Evolutionary conservation across 2,888 invertebrate species (phyloP), one percentile per base, ranked within the genome.

Genomic region (Galeopsomyia nigrocyanea): DNA sequence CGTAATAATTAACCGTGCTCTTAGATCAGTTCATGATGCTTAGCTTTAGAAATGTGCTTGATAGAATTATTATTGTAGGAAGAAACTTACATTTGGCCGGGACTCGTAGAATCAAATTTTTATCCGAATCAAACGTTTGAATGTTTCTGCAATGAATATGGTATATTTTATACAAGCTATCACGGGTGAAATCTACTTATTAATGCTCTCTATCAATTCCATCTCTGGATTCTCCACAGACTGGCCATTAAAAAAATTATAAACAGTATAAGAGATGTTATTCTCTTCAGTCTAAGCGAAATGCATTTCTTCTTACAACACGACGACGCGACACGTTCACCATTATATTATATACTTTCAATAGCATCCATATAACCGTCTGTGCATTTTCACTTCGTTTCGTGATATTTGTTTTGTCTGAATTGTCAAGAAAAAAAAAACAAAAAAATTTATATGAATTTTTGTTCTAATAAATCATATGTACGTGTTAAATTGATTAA

Each of bases 381-480:
- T 49, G n/a, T 7, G 39, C 26, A 51, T 47, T 66, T 62, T 57
- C 16, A 47, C 21, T 68, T 64, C 0, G 53, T 66, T 69, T 73
- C 50, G 66, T 68, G 47, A 73, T 61, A 56, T 49, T 68, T 68
- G 49, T 63, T 68, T 68, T 60, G 49, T 57, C 62, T 7, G 62
- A 69, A 62, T 61, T 68, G 46, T 63, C 57, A 13, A 39, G 7
- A 39, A 39, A 39, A 39, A 39, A 39, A 39, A 39, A 39, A 39
- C 39, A 65, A 68, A 68, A 26, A 65, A 61, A 49, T 61, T 68
- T 68, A 73, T 73, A 73, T 55, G 46, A 47, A 58, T 66, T 69
- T 73, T 63, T 67, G 63, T 74, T 74, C 47, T 62, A 74, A 74
- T 74, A 74, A 74, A 74, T 66, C 46, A 66, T 74, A 74, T 47